Conservation (phyloP, 2,113 vertebrate species). For the Choloepus hoffmanni region DNA sequence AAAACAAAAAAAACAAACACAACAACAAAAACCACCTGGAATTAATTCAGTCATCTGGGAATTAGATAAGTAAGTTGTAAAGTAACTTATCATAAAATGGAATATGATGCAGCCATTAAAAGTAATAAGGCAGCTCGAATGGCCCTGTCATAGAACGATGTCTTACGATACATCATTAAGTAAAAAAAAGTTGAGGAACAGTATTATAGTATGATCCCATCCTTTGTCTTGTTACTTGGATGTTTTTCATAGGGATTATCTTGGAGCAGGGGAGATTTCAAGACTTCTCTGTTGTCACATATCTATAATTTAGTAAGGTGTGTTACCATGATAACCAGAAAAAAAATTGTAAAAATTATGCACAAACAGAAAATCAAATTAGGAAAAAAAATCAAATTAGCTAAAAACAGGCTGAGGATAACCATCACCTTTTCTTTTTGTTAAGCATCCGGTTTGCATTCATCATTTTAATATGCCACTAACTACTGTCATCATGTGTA, state of each 20-base stretch:
- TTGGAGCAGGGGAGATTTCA: not conserved
- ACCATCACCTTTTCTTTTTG: not conserved
- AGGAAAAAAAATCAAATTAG: not conserved
- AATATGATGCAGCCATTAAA: not conserved
- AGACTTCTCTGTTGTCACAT: not conserved
- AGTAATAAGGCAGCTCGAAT: not conserved
- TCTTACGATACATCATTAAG: not conserved
- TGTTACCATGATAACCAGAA: not conserved
- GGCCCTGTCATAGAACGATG: not conserved
- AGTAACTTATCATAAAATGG: not conserved
- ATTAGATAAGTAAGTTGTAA: not conserved
- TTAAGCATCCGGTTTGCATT: constrained; percentile 22
- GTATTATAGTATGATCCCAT: not conserved
- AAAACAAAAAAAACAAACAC: not conserved
- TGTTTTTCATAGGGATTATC: not conserved
- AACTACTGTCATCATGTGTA: not conserved
- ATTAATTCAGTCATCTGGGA: not conserved
- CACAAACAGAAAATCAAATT: not conserved
- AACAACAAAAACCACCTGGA: not conserved
- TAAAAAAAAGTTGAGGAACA: not conserved
- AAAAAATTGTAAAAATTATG: not conserved
- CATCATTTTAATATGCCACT: not conserved
- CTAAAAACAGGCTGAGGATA: not conserved
- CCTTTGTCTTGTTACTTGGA: not conserved
- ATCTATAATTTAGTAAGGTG: not conserved